Percentiles rank a stretch among this genome's conserved stretches.
These are phyloP conservation scores for Drosophila koepferae DNA, from an alignment of 2,888 invertebrate genomes.

Conservation along the genomic window DNA sequence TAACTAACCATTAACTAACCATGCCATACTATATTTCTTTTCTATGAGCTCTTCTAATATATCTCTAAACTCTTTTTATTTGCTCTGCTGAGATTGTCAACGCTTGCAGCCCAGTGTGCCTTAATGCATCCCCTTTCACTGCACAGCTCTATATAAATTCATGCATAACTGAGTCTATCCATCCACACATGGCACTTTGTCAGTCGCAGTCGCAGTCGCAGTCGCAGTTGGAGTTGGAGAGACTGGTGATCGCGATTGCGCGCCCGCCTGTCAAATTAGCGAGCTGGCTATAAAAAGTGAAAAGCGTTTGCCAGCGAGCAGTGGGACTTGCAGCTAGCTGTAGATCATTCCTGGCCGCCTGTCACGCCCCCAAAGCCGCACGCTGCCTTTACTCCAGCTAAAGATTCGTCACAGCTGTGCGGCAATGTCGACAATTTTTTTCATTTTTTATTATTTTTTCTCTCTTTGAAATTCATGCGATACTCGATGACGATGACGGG, in stretches of 20 bases:
- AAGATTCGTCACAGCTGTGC: conserved; percentile 75
- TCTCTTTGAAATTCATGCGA: conserved; percentile 66
- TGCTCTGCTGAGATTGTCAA: conserved; percentile 1
- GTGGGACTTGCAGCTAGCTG: conserved; percentile 43
- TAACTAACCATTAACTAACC: background rate
- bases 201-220: conserved; percentile 35
- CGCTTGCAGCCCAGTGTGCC: conserved; percentile 47
- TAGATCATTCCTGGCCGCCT: conserved; percentile 22
- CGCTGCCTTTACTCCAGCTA: conserved; percentile 12
- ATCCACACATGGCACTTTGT: conserved; percentile 55
- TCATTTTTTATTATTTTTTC: conserved; percentile 35
- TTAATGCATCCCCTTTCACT: conserved; percentile 26
- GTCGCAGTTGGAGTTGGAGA: conserved; percentile 17
- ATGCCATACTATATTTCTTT: background rate
- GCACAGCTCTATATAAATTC: conserved; percentile 5
- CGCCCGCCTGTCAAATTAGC: conserved; percentile 78
- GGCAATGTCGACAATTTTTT: conserved; percentile 71
- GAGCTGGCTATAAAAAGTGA: conserved; percentile 76
- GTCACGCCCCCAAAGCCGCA: conserved; percentile 41
- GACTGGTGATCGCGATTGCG: conserved; percentile 72
- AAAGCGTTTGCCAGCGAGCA: conserved; percentile 57
- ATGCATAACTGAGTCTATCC: conserved; percentile 45
- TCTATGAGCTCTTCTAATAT: background rate
- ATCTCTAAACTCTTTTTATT: background rate
- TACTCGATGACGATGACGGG: conserved; percentile 68